Percentiles rank a stretch among this genome's conserved stretches.
Conservation (phyloP, 2,797 vertebrate species). For the Tachyglossus aculeatus region DNA sequence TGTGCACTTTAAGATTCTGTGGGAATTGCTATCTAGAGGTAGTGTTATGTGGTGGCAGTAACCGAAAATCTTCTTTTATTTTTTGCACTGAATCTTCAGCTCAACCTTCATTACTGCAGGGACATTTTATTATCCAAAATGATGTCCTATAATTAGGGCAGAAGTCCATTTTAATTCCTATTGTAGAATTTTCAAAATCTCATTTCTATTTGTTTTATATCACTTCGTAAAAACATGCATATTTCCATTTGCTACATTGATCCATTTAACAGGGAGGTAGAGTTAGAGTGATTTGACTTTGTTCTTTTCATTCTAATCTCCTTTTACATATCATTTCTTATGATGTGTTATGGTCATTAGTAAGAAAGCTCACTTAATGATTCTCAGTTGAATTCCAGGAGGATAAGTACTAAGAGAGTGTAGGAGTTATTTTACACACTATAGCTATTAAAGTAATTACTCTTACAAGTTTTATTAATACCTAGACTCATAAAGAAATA, state of each 20-base stretch:
- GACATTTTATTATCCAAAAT: no score
- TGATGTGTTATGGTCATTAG: conserved; percentile 57
- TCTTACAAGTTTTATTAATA: conserved; percentile 51
- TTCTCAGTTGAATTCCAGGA: conserved; percentile 45
- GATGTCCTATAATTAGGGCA: no score
- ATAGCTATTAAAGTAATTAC: conserved; percentile 54
- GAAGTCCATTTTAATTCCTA: no score
- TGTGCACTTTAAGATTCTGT: no score
- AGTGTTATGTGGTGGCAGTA: no score
- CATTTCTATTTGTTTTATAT: no score
- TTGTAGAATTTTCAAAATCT: no score
- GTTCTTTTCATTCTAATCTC: conserved; percentile 51
- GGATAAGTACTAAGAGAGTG: conserved; percentile 44
- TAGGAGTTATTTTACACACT: conserved; percentile 48
- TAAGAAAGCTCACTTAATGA: conserved; percentile 32
- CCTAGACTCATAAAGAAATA: conserved; percentile 10
- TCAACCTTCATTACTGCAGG: no score
- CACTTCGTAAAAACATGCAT: conserved; percentile 33
- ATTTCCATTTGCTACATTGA: conserved; percentile 46
- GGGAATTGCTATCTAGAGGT: no score
- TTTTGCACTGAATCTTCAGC: no score
- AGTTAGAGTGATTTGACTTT: conserved; percentile 29
- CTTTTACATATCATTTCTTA: conserved; percentile 30
- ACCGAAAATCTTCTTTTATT: no score
- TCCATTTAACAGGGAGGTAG: conserved; percentile 27